These are phyloP conservation scores for Acrossocheilus fasciatus DNA, from an alignment of 2,797 vertebrate genomes.

Conservation along the genomic window DNA sequence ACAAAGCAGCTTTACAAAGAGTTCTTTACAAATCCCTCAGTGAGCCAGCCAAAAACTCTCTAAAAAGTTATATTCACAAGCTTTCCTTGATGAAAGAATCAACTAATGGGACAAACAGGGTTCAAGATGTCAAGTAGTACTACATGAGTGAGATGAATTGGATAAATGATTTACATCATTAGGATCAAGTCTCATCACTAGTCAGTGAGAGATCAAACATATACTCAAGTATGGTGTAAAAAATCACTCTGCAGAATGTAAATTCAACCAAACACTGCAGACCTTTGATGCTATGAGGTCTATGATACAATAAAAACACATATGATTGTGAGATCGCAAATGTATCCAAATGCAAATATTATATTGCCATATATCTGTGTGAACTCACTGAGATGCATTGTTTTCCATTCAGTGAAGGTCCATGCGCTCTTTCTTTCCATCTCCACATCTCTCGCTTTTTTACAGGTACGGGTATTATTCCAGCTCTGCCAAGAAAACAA, in stretches of 20 bases:
- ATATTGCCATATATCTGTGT: slow-evolving; percentile 14
- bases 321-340: slow-evolving; percentile 22
- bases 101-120: slow-evolving; percentile 16
- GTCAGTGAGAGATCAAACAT: slow-evolving; percentile 33
- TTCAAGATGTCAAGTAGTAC: not conserved
- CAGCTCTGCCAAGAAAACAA: slow-evolving; percentile 1
- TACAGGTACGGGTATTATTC: slow-evolving; percentile 38
- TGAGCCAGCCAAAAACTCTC: not conserved
- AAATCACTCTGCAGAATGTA: slow-evolving; percentile 16
- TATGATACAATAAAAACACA: slow-evolving; percentile 12
- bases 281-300: not conserved
- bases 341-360: slow-evolving; percentile 27
- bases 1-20: not conserved
- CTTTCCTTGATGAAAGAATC: slow-evolving; percentile 17
- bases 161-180: slow-evolving; percentile 34
- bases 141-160: slow-evolving; percentile 11
- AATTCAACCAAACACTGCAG: slow-evolving; percentile 14
- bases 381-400: not conserved
- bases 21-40: not conserved
- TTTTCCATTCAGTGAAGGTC: not conserved
- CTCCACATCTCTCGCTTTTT: not conserved
- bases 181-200: slow-evolving; percentile 28
- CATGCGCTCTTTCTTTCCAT: not conserved
- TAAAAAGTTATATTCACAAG: slow-evolving; percentile 3
- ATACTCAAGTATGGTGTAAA: not conserved